phyloP scores from a whole-genome alignment of 2,797 vertebrate genomes.

The Novumbra hubbsi region DNA sequence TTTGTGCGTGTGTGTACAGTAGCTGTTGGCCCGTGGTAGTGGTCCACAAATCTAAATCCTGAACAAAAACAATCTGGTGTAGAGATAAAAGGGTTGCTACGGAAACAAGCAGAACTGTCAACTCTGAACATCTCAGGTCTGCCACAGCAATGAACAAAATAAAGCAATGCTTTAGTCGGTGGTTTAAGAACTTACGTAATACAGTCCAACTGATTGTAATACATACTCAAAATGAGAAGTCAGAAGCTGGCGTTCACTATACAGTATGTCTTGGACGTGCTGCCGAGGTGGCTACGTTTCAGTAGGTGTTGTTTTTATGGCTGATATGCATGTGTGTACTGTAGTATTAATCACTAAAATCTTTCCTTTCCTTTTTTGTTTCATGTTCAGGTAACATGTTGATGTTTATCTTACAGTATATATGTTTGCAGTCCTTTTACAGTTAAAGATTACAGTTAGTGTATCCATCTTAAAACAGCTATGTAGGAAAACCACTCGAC shows the following conservation, averaged over 20 bases:
- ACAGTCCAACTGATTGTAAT: background rate
- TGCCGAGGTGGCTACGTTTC: background rate
- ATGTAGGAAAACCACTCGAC: too few relatives aligned
- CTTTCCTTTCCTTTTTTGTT: too few relatives aligned
- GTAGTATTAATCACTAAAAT: too few relatives aligned
- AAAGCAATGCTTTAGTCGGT: background rate
- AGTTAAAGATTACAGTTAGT: too few relatives aligned
- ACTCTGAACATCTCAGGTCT: conserved; percentile 29
- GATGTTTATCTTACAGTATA: too few relatives aligned
- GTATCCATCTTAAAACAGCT: too few relatives aligned
- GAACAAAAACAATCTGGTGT: conserved; percentile 46
- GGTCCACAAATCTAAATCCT: conserved; percentile 46
- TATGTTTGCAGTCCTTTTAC: too few relatives aligned
- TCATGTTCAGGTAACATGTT: too few relatives aligned
- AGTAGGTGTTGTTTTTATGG: background rate
- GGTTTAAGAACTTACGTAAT: background rate
- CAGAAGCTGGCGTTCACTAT: background rate
- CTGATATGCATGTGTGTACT: too few relatives aligned
- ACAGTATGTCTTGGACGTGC: background rate
- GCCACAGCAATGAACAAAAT: conserved; percentile 18
- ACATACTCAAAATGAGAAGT: background rate
- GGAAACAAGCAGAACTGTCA: conserved; percentile 52
- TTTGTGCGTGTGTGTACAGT: conserved; percentile 5
- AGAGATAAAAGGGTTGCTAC: conserved; percentile 57
- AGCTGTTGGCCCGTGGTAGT: conserved; percentile 16